Evolutionary conservation across 2,113 vertebrate genomes (phyloP), one percentile per base, ranked within the genome.

Genomic region (Hippocampus guttulatus): DNA sequence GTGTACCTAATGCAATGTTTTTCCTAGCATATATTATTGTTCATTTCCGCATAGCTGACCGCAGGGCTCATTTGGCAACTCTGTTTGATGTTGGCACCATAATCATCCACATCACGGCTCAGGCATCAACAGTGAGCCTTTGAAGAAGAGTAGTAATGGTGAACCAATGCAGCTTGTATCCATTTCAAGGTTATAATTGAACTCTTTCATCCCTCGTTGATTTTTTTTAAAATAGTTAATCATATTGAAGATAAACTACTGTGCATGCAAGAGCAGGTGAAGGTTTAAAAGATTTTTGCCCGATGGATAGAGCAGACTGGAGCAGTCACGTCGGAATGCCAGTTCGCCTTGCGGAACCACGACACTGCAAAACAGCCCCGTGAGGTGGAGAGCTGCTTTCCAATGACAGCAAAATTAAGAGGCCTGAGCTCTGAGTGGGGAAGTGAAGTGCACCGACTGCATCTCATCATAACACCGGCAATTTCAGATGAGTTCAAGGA

Each of bases 231-330:
- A 23, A 43, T 45, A 15, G 40, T 12, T 43, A n/a, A 45, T 45
- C 40, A 18, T 33, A 8, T 7, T 27, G 18, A 33, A 61, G 11
- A 2, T 41, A 43, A 43, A 12, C 10, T 45, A 23, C 10, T 10
- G 21, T 55, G 79, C 52, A 47, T 78, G 83, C 88, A 90, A 90
- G 87, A 88, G 85, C 81, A 86, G 87, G 91, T 91, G 90, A 90
- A 20, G 73, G 71, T 83, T 81, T 85, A 84, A 88, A 84, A 81
- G 79, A 81, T 80, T 84, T 87, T 77, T 78, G 70, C 76, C 57
- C 76, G 85, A 85, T 66, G 69, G 66, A 79, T 74, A 82, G 72
- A 74, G 79, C 74, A 76, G 70, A 81, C 69, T 77, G 73, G 0
- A 8, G 23, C 40, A 8, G 63, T 72, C 79, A 40, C 41, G 80